Evolutionary conservation across 2,888 invertebrate species (phyloP).

Genomic region (Synanthedon myopaeformis): DNA sequence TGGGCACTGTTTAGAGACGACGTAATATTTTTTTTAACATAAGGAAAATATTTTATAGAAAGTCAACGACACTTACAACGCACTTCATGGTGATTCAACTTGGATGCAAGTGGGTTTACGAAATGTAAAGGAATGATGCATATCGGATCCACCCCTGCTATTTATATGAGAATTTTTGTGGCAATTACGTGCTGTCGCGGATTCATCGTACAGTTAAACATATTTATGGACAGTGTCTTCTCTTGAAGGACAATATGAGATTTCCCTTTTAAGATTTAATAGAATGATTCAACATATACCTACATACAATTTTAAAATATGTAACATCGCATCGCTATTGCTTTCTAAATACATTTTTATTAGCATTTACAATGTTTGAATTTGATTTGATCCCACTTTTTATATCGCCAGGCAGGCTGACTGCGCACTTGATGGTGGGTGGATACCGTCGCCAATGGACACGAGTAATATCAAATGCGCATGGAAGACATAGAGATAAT

Average conservation of each 20-base stretch:
- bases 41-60: neutral
- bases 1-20: too few relatives aligned
- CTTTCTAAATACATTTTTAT: too few relatives aligned
- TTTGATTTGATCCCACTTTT: too few relatives aligned
- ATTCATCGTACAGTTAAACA: constrained; percentile 23
- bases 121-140: constrained; percentile 55
- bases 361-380: too few relatives aligned
- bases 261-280: constrained; percentile 27
- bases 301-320: constrained; percentile 4
- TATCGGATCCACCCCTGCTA: constrained; percentile 52
- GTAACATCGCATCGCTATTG: constrained; percentile 1
- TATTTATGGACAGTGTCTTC: constrained; percentile 46
- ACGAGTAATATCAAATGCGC: too few relatives aligned
- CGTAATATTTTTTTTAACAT: neutral
- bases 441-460: neutral
- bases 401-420: too few relatives aligned
- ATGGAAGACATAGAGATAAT: too few relatives aligned
- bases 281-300: constrained; percentile 5
- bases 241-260: constrained; percentile 32
- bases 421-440: neutral
- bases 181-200: constrained; percentile 50
- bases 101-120: constrained; percentile 24
- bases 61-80: constrained; percentile 38
- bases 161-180: constrained; percentile 56
- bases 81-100: constrained; percentile 46